These are phyloP conservation scores for Panopea generosa DNA, from an alignment of 2,888 invertebrate genomes.

Conservation along the genomic window DNA sequence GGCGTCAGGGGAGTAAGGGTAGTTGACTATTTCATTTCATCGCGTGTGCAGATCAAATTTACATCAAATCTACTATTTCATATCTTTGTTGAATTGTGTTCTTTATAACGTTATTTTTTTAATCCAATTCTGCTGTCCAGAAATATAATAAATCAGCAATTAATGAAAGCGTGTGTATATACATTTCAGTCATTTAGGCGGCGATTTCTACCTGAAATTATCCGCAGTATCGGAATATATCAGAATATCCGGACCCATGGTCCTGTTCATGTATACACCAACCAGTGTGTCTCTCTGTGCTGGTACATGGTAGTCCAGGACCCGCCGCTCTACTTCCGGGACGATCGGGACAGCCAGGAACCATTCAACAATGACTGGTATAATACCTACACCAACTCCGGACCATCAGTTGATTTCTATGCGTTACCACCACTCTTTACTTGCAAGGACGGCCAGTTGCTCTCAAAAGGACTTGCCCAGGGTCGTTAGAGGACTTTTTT, in stretches of 20 bases:
- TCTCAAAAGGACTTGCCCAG: slow-evolving; percentile 47
- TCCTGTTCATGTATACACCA: slow-evolving; percentile 30
- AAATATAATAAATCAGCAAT: no score
- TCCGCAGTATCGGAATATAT: slow-evolving; percentile 44
- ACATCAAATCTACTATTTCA: no score
- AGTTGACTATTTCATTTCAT: no score
- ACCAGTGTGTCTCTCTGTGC: slow-evolving; percentile 32
- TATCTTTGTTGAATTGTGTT: no score
- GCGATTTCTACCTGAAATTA: slow-evolving; percentile 47
- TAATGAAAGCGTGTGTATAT: no score
- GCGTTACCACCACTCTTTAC: slow-evolving; percentile 39
- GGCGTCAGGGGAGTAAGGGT: no score
- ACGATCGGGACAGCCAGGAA: slow-evolving; percentile 28
- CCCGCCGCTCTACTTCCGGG: slow-evolving; percentile 34
- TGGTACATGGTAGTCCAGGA: slow-evolving; percentile 45
- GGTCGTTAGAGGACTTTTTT: no score
- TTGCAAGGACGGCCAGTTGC: slow-evolving; percentile 28
- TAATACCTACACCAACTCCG: slow-evolving; percentile 22
- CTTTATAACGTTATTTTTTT: no score
- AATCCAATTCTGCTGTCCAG: no score
- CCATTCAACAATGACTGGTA: slow-evolving; percentile 27
- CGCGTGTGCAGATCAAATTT: no score
- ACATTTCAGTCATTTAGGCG: slow-evolving; percentile 35
- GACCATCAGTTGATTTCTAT: slow-evolving; percentile 42
- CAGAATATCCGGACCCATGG: slow-evolving; percentile 40